phyloP scores from a whole-genome alignment of 2,113 vertebrate species.

The Crypturellus undulatus region DNA sequence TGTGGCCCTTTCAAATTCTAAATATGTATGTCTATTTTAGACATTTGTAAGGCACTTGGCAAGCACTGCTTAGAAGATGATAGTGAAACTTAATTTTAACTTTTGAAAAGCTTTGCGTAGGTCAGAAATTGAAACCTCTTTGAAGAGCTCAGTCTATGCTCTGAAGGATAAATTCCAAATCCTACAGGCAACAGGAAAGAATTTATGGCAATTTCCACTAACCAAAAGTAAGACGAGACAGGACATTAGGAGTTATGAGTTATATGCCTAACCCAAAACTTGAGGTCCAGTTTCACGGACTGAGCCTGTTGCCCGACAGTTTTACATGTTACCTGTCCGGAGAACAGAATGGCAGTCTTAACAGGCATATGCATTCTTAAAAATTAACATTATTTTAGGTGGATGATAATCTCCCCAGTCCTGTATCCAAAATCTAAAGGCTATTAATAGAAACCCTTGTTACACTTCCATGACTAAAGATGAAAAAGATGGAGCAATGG shows the following conservation, averaged over 20 bases:
- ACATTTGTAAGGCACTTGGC: constrained; percentile 34
- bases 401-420: background rate
- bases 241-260: background rate
- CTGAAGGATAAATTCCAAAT: background rate
- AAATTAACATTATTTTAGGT: background rate
- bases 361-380: background rate
- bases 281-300: background rate
- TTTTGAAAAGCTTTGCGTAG: constrained; percentile 10
- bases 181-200: background rate
- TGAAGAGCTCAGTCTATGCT: background rate
- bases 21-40: constrained; percentile 43
- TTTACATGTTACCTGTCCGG: background rate
- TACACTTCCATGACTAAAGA: background rate
- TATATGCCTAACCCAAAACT: background rate
- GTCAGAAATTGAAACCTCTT: constrained; percentile 2
- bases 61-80: constrained; percentile 8
- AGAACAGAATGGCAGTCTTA: background rate
- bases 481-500: background rate
- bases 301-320: background rate
- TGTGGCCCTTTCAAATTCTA: constrained; percentile 25
- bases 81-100: background rate
- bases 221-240: background rate
- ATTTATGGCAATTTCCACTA: background rate
- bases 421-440: background rate
- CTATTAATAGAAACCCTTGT: background rate